phyloP scores from a whole-genome alignment of 1,140 invertebrate genomes.

The Eriosoma lanigerum region DNA sequence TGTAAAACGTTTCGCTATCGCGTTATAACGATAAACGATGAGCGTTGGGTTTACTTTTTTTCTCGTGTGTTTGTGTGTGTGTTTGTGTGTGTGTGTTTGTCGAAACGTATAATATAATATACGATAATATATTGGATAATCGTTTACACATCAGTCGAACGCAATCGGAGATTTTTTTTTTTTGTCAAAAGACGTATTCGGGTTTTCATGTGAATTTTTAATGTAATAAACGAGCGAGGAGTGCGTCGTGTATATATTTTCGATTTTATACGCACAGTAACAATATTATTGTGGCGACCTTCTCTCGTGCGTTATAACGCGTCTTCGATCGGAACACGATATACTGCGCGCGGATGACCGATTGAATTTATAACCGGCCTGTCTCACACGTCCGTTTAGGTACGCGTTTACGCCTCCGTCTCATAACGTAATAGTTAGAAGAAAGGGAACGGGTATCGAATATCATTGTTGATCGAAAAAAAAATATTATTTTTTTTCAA shows the following conservation, averaged over 20 bases:
- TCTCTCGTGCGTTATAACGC: background rate
- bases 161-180: background rate
- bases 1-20: background rate
- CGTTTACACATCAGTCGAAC: conserved; percentile 28
- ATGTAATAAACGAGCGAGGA: background rate
- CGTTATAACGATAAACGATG: background rate
- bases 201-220: background rate
- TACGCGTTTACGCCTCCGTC: conserved; percentile 48
- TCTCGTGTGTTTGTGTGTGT: background rate
- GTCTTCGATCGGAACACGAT: conserved; percentile 47
- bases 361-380: conserved; percentile 45
- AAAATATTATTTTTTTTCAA: background rate
- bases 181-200: conserved; percentile 26
- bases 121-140: background rate
- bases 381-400: conserved; percentile 50
- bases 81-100: background rate
- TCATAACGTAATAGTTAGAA: conserved; percentile 18
- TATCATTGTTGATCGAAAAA: conserved; percentile 7
- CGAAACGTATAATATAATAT: background rate
- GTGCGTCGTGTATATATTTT: background rate
- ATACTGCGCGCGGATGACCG: conserved; percentile 32
- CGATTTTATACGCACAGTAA: background rate
- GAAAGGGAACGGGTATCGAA: conserved; percentile 20
- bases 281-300: background rate
- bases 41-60: background rate